phyloP scores from a whole-genome alignment of 2,113 vertebrate genomes.

The Platysternon megacephalum region DNA sequence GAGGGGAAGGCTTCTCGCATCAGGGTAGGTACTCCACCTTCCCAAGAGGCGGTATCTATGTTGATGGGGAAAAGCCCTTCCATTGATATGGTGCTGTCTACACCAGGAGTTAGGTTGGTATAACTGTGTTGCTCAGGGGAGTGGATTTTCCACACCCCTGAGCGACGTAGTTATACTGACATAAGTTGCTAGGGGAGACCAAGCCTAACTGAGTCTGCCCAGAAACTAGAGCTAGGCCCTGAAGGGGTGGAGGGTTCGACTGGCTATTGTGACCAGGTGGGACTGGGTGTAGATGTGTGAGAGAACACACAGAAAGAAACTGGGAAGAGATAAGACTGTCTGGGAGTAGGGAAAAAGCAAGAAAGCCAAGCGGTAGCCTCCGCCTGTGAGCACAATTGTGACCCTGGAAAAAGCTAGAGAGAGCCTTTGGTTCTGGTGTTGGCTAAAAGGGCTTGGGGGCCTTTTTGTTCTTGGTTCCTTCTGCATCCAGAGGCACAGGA shows the following conservation, averaged over 20 bases:
- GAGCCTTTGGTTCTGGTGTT: background rate
- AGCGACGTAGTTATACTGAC: background rate
- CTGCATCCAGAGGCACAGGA: background rate
- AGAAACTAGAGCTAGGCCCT: background rate
- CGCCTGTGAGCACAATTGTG: background rate
- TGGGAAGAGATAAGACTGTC: background rate
- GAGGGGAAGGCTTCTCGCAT: background rate
- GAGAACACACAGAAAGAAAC: background rate
- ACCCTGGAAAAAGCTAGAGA: background rate
- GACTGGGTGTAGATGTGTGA: background rate
- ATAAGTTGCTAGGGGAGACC: background rate
- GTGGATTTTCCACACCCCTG: background rate
- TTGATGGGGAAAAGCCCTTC: background rate
- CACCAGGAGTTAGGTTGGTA: background rate
- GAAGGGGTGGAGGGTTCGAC: background rate
- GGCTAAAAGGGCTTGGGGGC: background rate
- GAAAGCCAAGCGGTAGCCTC: background rate
- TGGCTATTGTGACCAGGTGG: background rate
- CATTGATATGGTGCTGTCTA: background rate
- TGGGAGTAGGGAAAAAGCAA: background rate
- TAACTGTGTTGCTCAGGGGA: background rate
- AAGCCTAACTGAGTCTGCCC: background rate
- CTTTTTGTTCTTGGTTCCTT: background rate
- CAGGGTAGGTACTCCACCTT: background rate
- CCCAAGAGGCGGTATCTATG: background rate